Conservation (phyloP, 2,888 invertebrate species). For the Calliphora vomitoria region DNA sequence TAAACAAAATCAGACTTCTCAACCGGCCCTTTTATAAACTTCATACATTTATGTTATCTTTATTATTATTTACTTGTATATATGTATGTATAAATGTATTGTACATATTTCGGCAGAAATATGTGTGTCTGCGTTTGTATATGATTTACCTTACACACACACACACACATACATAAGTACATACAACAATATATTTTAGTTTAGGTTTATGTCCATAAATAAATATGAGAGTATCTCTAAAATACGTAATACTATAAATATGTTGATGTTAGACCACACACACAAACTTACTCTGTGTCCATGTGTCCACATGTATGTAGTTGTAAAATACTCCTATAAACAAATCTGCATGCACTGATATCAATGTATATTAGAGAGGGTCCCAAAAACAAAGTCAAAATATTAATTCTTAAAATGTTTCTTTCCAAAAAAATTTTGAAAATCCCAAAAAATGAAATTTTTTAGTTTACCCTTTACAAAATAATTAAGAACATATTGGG, state of each 20-base stretch:
- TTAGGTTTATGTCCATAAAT: conserved; percentile 66
- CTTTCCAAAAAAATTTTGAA: too few species aligned
- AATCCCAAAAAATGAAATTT: too few species aligned
- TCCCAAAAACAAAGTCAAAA: too few species aligned
- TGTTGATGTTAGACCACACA: conserved; percentile 36
- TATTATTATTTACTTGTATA: conserved; percentile 35
- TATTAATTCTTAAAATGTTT: too few species aligned
- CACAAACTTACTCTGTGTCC: neutral
- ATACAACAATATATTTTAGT: conserved; percentile 41
- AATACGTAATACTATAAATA: conserved; percentile 60
- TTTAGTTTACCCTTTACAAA: too few species aligned
- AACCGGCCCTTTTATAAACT: neutral
- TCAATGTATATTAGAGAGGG: too few species aligned
- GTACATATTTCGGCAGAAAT: neutral
- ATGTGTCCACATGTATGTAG: neutral
- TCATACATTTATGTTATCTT: conserved; percentile 26
- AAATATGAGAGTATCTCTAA: conserved; percentile 65
- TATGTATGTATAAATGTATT: neutral
- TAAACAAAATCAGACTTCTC: too few species aligned
- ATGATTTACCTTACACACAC: conserved; percentile 13
- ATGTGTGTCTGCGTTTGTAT: neutral
- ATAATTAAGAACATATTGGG: too few species aligned
- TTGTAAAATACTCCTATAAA: neutral
- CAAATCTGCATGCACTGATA: neutral
- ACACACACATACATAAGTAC: neutral